Evolutionary conservation across 2,797 vertebrate genomes (phyloP), one percentile per base, ranked within the genome.

Genomic region (Centroberyx gerrardi): DNA sequence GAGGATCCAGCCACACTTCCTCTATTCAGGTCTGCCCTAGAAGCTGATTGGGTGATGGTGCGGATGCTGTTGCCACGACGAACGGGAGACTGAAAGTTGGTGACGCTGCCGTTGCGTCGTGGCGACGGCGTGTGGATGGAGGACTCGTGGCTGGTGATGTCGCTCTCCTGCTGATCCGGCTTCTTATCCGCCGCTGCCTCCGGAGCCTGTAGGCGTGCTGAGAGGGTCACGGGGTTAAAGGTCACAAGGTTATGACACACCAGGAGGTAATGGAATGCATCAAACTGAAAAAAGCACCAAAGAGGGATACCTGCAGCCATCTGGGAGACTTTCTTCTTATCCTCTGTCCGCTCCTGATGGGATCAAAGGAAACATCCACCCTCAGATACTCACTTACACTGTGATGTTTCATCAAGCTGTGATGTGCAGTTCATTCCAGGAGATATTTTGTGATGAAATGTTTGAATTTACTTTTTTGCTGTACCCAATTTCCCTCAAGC

Each of bases 311-410:
- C 97, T 91, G 94, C 96, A 82, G 95, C 96, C 95, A 97, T 86
- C 84, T 98, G 95, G 82, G 97, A 96, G 22, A 97, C 97, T 88
- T 99, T 99, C 84, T 97, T 99, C 94, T 99, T 99, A 78, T 99
- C 98, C 56, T 98, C 97, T 15, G 95, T 96, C 78, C 98, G 95
- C 80, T 98, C 98, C 98, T 99, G 76, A 29, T 59, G 4, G 46
- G 10, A 60, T 33, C 5, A 8, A 64, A 46, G 17, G 3, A 49
- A 69, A 53, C 59, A 12, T 44, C 0, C 1, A 36, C 13, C 9
- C 51, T 64, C 31, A 69, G 17, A 69, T 17, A 53, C 1, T 22
- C 22, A 2, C 4, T 9, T 1, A 5, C 0, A 64, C 12, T 1
- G 40, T 5, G 15, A 38, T 0, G 38, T 12, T n/a, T 48, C 17